A percentile compares a stretch with the other conserved stretches of the same genome.
Conservation (phyloP, 2,888 invertebrate genomes). For the Apeira syringaria region DNA sequence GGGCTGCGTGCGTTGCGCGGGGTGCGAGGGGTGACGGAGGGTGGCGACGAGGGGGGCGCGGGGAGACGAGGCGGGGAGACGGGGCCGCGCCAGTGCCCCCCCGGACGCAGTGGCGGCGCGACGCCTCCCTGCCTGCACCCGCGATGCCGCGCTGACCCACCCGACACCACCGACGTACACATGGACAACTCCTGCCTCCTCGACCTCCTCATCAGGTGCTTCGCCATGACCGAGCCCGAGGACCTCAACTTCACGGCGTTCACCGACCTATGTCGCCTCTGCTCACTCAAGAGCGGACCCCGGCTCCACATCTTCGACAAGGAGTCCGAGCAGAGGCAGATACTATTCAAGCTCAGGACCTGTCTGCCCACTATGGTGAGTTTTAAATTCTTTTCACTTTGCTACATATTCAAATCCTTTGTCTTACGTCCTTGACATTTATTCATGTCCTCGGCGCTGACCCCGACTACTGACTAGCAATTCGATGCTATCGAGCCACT, state of each 20-base stretch:
- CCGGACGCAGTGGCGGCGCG: slow-evolving; percentile 79
- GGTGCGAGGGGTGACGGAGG: slow-evolving; percentile 36
- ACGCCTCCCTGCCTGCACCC: slow-evolving; percentile 76
- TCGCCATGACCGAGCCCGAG: slow-evolving; percentile 86
- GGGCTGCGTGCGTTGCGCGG: slow-evolving; percentile 41
- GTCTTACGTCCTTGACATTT: slow-evolving; percentile 34
- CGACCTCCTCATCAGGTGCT: slow-evolving; percentile 84
- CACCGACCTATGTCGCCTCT: slow-evolving; percentile 88
- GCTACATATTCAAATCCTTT: slow-evolving; percentile 23
- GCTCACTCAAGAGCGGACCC: slow-evolving; percentile 87
- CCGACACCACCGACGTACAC: slow-evolving; percentile 78
- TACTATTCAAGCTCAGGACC: slow-evolving; percentile 87
- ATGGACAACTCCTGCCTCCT: slow-evolving; percentile 85
- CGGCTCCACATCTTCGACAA: slow-evolving; percentile 88
- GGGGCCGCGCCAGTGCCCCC: slow-evolving; percentile 71
- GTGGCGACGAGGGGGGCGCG: slow-evolving; percentile 37
- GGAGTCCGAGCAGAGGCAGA: slow-evolving; percentile 88
- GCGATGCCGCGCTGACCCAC: slow-evolving; percentile 74
- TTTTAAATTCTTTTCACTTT: slow-evolving; percentile 27
- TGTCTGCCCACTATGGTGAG: slow-evolving; percentile 88
- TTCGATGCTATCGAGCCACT: background rate
- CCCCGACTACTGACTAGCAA: slow-evolving; percentile 10
- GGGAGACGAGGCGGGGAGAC: slow-evolving; percentile 44
- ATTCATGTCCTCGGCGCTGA: slow-evolving; percentile 19
- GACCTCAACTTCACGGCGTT: slow-evolving; percentile 87